These are phyloP conservation scores for Vanacampus margaritifer DNA, from an alignment of 2,113 vertebrate species.

Conservation along the genomic window DNA sequence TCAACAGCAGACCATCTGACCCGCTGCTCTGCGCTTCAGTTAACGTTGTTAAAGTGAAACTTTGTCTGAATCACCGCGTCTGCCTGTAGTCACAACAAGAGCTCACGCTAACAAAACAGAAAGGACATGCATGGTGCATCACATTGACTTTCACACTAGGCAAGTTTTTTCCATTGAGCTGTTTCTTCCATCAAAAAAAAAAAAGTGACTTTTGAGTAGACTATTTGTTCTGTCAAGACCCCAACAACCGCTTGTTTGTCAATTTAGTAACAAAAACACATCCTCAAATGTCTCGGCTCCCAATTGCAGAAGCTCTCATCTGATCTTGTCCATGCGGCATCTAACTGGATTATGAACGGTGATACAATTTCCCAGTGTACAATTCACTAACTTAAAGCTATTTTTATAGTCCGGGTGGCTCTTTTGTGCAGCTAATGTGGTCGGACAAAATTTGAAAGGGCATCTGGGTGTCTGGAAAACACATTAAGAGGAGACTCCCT, in stretches of 20 bases:
- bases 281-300: constrained; percentile 12
- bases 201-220: neutral
- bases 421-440: neutral
- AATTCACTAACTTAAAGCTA: constrained; percentile 3
- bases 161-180: constrained; percentile 6
- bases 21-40: constrained; percentile 26
- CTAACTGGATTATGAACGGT: constrained; percentile 31
- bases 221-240: neutral
- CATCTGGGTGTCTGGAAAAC: neutral
- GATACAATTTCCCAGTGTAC: constrained; percentile 18
- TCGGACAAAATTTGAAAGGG: constrained; percentile 5
- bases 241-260: constrained; percentile 15
- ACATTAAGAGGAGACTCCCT: neutral
- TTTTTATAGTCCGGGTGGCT: constrained; percentile 3
- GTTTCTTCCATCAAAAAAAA: constrained; percentile 2
- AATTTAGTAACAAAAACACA: constrained; percentile 26
- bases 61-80: constrained; percentile 31
- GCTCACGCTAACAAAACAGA: neutral
- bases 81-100: constrained; percentile 30
- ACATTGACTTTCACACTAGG: neutral
- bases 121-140: neutral
- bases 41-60: constrained; percentile 32
- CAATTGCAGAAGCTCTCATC: neutral
- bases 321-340: constrained; percentile 18
- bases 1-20: constrained; percentile 44